Percentiles rank a stretch among this genome's conserved stretches.
Conservation (phyloP, 2,113 vertebrate species). For the Mugil cephalus region DNA sequence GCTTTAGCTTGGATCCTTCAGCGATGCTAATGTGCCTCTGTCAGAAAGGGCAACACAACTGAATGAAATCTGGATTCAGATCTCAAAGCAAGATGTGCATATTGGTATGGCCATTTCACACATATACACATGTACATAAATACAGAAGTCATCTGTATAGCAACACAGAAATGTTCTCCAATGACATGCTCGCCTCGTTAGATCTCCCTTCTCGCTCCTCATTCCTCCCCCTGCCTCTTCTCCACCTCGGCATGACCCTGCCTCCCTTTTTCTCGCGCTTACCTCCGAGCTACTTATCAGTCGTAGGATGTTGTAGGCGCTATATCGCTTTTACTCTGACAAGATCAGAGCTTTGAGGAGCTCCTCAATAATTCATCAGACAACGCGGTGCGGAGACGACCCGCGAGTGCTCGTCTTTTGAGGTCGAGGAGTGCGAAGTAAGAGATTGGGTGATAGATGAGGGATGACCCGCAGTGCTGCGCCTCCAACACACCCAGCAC, state of each 20-base stretch:
- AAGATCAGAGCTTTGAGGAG: conserved; percentile 68
- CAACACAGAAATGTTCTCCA: not conserved
- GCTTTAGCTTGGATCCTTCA: conserved; percentile 57
- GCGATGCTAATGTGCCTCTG: conserved; percentile 69
- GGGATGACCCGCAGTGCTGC: conserved; percentile 23
- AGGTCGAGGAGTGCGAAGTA: conserved; percentile 29
- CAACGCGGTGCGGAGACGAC: conserved; percentile 34
- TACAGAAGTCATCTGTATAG: not conserved
- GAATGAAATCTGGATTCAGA: conserved; percentile 17
- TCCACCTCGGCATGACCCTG: conserved; percentile 43
- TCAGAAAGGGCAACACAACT: conserved; percentile 27
- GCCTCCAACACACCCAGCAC: not conserved
- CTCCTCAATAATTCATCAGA: conserved; percentile 72
- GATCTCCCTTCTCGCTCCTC: conserved; percentile 6
- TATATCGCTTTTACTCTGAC: conserved; percentile 61
- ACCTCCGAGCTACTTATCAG: conserved; percentile 56
- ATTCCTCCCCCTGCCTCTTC: conserved; percentile 13
- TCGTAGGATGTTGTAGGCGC: conserved; percentile 51
- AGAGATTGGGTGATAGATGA: conserved; percentile 47
- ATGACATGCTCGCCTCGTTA: conserved; percentile 20
- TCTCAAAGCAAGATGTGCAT: too few relatives aligned
- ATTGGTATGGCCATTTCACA: too few relatives aligned
- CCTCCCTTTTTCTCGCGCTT: conserved; percentile 14
- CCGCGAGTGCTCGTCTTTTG: conserved; percentile 45
- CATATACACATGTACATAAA: not conserved